Conservation (phyloP, 2,888 invertebrate genomes). For the Clostera curtula region DNA sequence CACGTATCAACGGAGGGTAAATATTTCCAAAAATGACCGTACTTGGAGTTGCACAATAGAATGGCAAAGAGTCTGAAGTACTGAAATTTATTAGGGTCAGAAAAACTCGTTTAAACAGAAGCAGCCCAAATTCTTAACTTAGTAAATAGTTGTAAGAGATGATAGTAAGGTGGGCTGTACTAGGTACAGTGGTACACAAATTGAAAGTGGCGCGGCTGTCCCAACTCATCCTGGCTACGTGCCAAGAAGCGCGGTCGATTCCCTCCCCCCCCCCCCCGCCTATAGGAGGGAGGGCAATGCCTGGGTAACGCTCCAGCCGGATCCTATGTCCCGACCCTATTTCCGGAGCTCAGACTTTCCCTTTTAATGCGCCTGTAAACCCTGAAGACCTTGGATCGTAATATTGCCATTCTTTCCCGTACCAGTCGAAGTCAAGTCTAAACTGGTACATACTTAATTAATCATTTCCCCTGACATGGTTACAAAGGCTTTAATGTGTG, state of each 20-base stretch:
- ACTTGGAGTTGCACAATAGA: too few species aligned
- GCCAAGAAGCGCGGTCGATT: conserved; percentile 57
- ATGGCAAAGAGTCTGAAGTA: too few species aligned
- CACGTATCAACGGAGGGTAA: too few species aligned
- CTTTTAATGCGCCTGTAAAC: conserved; percentile 16
- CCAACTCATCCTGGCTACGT: conserved; percentile 37
- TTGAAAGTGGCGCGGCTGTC: conserved; percentile 39
- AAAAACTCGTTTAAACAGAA: conserved; percentile 2
- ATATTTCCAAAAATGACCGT: too few species aligned
- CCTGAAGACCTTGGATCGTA: conserved; percentile 5
- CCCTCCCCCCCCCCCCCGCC: conserved; percentile 24
- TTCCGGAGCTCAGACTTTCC: conserved; percentile 20
- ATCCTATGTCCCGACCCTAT: conserved; percentile 27
- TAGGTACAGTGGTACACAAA: conserved; percentile 38
- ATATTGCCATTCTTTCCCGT: not conserved
- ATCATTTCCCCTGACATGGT: conserved; percentile 7
- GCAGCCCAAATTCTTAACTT: not conserved
- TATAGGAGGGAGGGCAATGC: conserved; percentile 17
- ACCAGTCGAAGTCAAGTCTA: conserved; percentile 1
- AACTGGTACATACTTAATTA: conserved; percentile 6
- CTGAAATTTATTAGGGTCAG: too few species aligned
- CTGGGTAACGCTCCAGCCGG: conserved; percentile 20
- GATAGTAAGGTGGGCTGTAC: conserved; percentile 20
- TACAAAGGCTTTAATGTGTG: conserved; percentile 1
- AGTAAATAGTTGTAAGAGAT: conserved; percentile 10